These are phyloP conservation scores for Phalacrocorax pelagicus DNA, from an alignment of 2,113 vertebrate genomes.

Conservation along the genomic window DNA sequence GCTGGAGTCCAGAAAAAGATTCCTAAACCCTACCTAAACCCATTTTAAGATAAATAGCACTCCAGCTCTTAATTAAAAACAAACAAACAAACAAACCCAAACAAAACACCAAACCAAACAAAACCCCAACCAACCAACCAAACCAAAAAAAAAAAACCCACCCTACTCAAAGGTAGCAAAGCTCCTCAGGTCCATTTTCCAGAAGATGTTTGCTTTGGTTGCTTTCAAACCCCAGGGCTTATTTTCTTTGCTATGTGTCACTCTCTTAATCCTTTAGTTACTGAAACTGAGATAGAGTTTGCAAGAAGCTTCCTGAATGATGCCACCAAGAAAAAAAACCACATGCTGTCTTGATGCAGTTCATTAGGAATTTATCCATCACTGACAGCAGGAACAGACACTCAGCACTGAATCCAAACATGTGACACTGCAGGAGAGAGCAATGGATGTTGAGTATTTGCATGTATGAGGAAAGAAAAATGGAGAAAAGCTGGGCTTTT, in stretches of 20 bases:
- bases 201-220: neutral
- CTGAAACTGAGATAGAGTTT: neutral
- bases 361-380: neutral
- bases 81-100: no score
- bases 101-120: no score
- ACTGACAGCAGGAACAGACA: neutral
- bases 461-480: neutral
- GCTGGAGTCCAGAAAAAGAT: neutral
- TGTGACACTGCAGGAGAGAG: neutral
- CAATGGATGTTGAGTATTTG: neutral
- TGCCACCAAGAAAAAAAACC: neutral
- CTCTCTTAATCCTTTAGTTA: neutral
- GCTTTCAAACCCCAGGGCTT: neutral
- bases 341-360: neutral
- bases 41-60: neutral
- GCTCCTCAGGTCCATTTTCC: neutral
- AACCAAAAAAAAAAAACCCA: neutral
- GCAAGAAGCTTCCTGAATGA: neutral
- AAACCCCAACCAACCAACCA: no score
- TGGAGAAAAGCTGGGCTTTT: neutral
- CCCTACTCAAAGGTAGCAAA: neutral
- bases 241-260: neutral
- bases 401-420: neutral
- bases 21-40: neutral
- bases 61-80: neutral